Evolutionary conservation across 2,888 invertebrate species (phyloP).

Genomic region (Smittia aterrima): DNA sequence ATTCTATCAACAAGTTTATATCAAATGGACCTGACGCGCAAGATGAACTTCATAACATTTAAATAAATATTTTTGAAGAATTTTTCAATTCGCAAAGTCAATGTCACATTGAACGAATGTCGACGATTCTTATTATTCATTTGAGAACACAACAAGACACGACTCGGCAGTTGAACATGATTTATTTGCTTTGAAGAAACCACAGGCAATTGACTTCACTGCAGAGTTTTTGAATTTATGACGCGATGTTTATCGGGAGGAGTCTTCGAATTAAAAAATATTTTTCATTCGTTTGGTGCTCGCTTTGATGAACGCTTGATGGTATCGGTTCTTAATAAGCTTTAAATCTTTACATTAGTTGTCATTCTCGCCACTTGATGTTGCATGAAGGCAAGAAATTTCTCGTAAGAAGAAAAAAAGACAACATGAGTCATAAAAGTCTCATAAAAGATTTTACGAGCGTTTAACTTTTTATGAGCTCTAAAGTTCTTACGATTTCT

Average conservation of each 20-base stretch:
- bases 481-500: background rate
- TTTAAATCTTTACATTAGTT: background rate
- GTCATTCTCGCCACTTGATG: conserved; percentile 14
- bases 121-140: no score
- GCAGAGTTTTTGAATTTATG: conserved; percentile 17
- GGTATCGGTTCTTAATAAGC: background rate
- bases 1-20: no score
- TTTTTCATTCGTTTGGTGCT: background rate
- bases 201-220: conserved; percentile 10
- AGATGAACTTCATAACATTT: no score
- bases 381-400: background rate
- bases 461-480: conserved; percentile 15
- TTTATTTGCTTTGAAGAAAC: background rate
- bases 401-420: background rate
- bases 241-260: background rate
- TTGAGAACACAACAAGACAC: background rate
- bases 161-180: background rate
- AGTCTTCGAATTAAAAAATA: background rate
- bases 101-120: no score
- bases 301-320: background rate
- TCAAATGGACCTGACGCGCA: no score
- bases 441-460: conserved; percentile 13
- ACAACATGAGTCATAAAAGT: conserved; percentile 5
- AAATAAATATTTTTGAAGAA: no score
- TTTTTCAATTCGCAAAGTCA: no score